phyloP scores from a whole-genome alignment of 2,797 vertebrate genomes.

The Hoplostethus atlanticus region DNA sequence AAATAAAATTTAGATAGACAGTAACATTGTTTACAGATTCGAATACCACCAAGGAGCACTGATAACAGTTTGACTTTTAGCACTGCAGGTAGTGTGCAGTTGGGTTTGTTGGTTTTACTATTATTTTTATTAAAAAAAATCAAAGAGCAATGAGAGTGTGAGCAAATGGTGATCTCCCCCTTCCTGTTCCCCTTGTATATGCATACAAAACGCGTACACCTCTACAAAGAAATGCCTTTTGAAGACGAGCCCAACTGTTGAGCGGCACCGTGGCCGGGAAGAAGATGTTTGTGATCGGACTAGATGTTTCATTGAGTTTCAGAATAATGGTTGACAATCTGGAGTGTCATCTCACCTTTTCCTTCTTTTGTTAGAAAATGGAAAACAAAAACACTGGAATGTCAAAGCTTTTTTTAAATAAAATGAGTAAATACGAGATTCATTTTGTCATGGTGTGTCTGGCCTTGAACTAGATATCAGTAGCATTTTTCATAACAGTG shows the following conservation, averaged over 20 bases:
- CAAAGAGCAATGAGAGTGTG: conserved; percentile 35
- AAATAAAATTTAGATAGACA: background rate
- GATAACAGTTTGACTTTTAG: conserved; percentile 16
- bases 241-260: conserved; percentile 34
- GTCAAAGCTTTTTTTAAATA: conserved; percentile 80
- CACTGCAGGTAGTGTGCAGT: conserved; percentile 6
- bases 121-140: conserved; percentile 32
- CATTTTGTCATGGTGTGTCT: background rate
- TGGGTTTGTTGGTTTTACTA: background rate
- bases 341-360: conserved; percentile 65
- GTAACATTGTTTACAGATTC: conserved; percentile 32
- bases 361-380: conserved; percentile 81
- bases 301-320: conserved; percentile 49
- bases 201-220: conserved; percentile 18
- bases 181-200: conserved; percentile 30
- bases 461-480: background rate
- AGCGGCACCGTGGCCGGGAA: conserved; percentile 8
- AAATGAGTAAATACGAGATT: conserved; percentile 44
- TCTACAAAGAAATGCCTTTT: conserved; percentile 46
- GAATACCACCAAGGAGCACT: conserved; percentile 27
- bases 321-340: conserved; percentile 74
- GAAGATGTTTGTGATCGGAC: conserved; percentile 48
- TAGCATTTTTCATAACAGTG: too few species aligned
- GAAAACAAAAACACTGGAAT: conserved; percentile 88
- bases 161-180: conserved; percentile 19